phyloP scores from a whole-genome alignment of 64 coral and sea anemone genomes.

The Montipora sp. region DNA sequence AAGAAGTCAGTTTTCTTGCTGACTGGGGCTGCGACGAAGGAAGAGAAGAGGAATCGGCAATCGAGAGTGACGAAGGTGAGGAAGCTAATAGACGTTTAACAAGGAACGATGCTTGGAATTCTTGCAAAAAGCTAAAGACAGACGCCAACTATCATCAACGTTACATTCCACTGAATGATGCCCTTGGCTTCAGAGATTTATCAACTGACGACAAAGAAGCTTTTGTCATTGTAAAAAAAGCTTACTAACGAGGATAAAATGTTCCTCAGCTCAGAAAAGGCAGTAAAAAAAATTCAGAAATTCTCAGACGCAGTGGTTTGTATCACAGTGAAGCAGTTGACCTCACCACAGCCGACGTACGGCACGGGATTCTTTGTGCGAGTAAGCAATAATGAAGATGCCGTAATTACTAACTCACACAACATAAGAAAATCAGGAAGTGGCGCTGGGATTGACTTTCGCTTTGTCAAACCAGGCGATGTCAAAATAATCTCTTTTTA shows the following conservation, averaged over 20 bases:
- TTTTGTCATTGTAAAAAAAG: conserved; percentile 15
- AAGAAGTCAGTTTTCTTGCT: not conserved
- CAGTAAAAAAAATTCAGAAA: not conserved
- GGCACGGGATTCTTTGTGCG: conserved; percentile 43
- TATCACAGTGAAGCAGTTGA: conserved; percentile 16
- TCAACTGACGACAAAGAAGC: conserved; percentile 35
- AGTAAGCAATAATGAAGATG: conserved; percentile 14
- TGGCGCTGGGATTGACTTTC: conserved; percentile 42
- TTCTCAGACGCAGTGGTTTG: conserved; percentile 44
- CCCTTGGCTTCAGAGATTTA: conserved; percentile 54
- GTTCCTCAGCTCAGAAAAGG: conserved; percentile 40
- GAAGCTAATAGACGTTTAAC: conserved; percentile 36
- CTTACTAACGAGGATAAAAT: conserved; percentile 59
- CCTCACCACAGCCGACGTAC: not conserved
- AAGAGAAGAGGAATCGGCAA: not conserved
- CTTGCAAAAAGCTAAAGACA: conserved; percentile 49
- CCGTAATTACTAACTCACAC: conserved; percentile 66
- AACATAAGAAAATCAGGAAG: conserved; percentile 19
- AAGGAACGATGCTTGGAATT: conserved; percentile 28
- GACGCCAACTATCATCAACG: conserved; percentile 51
- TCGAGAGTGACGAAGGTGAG: not conserved
- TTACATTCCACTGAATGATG: conserved; percentile 61
- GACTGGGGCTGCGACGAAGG: conserved; percentile 32
- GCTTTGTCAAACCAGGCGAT: conserved; percentile 11
- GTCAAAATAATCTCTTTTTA: conserved; percentile 20